A percentile compares a stretch with the other conserved stretches of the same genome.
These are phyloP conservation scores for Cliona cf. orientalis DNA, from an alignment of 37 sponge, comb jelly and placozoan species.

Conservation along the genomic window DNA sequence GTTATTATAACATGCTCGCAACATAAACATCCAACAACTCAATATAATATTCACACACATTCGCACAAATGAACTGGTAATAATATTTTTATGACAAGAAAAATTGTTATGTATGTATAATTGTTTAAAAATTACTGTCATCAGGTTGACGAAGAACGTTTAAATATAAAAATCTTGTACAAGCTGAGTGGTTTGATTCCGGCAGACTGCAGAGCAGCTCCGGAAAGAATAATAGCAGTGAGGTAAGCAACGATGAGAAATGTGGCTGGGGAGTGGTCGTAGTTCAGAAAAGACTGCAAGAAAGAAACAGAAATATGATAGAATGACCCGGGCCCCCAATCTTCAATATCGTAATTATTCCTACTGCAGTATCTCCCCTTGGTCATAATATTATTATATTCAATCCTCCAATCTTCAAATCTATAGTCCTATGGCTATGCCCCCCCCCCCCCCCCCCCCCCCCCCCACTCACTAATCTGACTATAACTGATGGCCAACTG, in stretches of 20 bases:
- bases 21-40: too few relatives aligned
- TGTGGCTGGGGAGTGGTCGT: neutral
- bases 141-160: too few relatives aligned
- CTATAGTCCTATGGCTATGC: neutral
- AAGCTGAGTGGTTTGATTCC: conserved; percentile 33
- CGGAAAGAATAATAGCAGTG: neutral
- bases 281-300: conserved; percentile 41
- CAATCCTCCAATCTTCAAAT: neutral
- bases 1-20: too few relatives aligned
- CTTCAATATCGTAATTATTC: neutral
- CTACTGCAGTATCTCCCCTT: neutral
- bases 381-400: neutral
- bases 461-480: too few relatives aligned
- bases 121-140: too few relatives aligned
- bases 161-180: too few relatives aligned
- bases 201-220: conserved; percentile 4
- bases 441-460: conserved; percentile 7
- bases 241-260: conserved; percentile 31
- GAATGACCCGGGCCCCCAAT: neutral
- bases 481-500: neutral
- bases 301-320: neutral
- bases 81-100: too few relatives aligned
- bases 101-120: too few relatives aligned
- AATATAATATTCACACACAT: too few relatives aligned
- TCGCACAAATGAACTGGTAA: too few relatives aligned